Conservation (phyloP, 1,140 invertebrate genomes). For the Macrostomum lignano region DNA sequence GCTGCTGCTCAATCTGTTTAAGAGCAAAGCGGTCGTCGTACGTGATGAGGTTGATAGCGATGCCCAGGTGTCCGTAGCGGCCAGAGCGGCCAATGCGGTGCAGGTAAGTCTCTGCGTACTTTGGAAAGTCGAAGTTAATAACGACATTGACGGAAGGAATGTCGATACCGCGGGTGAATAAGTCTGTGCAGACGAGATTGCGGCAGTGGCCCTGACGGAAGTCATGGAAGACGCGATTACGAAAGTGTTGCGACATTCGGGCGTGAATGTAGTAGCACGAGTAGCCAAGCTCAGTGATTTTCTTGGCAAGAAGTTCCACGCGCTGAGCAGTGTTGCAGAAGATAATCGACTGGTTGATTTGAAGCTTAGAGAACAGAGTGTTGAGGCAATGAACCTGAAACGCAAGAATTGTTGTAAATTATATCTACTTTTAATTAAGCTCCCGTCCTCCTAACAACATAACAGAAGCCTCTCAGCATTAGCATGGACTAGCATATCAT, state of each 20-base stretch:
- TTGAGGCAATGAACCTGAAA: conserved; percentile 77
- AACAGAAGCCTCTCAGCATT: too few relatives aligned
- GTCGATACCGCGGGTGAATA: conserved; percentile 96
- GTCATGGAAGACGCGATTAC: conserved; percentile 96
- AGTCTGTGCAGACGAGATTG: conserved; percentile 71
- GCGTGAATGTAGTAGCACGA: conserved; percentile 99
- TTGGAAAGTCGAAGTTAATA: conserved; percentile 99
- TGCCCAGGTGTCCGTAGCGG: conserved; percentile 84
- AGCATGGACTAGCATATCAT: too few relatives aligned
- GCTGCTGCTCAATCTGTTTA: conserved; percentile 88
- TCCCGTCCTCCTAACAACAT: too few relatives aligned
- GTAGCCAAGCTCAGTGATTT: conserved; percentile 94
- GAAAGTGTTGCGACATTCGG: conserved; percentile 66
- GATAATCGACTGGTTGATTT: conserved; percentile 99
- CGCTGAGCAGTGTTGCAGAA: conserved; percentile 98
- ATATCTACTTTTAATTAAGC: too few relatives aligned
- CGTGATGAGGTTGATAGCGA: conserved; percentile 96
- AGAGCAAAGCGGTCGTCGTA: conserved; percentile 58
- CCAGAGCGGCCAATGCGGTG: conserved; percentile 95
- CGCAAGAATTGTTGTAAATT: too few relatives aligned
- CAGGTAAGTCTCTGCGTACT: conserved; percentile 97
- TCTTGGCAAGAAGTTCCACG: conserved; percentile 88
- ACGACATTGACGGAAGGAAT: conserved; percentile 99
- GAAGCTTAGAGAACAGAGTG: conserved; percentile 93
- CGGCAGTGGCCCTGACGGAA: conserved; percentile 82